Evolutionary conservation across 2,888 invertebrate species (phyloP), one percentile per base, ranked within the genome.

Genomic region (Lithophane semibrunnea): DNA sequence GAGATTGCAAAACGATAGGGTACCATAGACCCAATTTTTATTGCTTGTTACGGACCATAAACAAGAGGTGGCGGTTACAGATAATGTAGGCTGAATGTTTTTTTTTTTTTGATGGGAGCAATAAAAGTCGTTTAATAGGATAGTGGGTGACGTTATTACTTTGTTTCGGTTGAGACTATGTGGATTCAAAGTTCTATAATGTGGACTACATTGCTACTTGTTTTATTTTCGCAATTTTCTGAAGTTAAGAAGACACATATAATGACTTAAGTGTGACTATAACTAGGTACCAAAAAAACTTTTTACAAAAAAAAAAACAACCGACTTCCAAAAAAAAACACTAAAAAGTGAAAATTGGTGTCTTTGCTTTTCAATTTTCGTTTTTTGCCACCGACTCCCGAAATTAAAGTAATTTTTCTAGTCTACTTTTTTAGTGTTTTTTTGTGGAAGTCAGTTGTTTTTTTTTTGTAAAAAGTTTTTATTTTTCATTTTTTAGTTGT

Each of bases 1-100:
- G 93, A 91, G 94, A 95, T 95, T 93, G 93, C 94, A 92, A 93
- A 95, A 93, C 95, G 95, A 95, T 96, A 94, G 94, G 91, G 89
- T 92, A 94, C 93, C 92, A 92, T 91, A 91, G 88, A 92, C 94
- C 93, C 92, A 92, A 91, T 95, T 84, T 96, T 96, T 96, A 96
- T 95, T 95, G 94, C 96, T 92, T 95, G 96, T 96, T 94, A 95
- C 96, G 96, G 93, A 88, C 90, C 95, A 96, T 96, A 96, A 96
- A 96, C 94, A 94, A 93, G 91, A 88, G 88, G 90, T 91, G 91
- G 93, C 90, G 93, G 93, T 91, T 90, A 90, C 90, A 91, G 94
- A 96, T 95, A 95, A 94, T 94, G 92, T 88, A 89, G 89, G 91
- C 87, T 86, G 91, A 93, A 93, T 93, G 69, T 92, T 92, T 92